phyloP scores from a whole-genome alignment of 92 coral and sea anemone species.

The Isaurus tuberculatus region DNA sequence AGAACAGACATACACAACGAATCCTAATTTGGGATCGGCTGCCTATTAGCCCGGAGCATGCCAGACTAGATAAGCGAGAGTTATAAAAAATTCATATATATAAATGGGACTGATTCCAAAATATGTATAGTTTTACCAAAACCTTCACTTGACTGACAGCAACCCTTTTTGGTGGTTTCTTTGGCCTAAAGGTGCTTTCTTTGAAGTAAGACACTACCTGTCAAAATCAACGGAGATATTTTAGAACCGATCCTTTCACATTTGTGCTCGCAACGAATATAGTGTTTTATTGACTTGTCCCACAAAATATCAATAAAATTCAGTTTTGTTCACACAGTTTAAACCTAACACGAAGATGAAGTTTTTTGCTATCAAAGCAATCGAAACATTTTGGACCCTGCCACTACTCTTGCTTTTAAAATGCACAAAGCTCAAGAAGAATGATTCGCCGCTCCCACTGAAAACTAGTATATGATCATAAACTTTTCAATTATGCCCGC shows the following conservation, averaged over 20 bases:
- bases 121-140: slow-evolving; percentile 45
- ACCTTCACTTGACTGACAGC: slow-evolving; percentile 43
- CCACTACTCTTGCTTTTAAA: slow-evolving; percentile 31
- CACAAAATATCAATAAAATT: neutral
- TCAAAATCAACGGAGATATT: slow-evolving; percentile 13
- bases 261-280: neutral
- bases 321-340: slow-evolving; percentile 20
- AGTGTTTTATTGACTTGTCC: neutral
- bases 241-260: slow-evolving; percentile 17
- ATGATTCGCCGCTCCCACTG: neutral
- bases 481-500: slow-evolving; percentile 10
- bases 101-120: slow-evolving; percentile 53
- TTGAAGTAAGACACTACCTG: slow-evolving; percentile 16
- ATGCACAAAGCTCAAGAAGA: neutral
- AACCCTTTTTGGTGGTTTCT: slow-evolving; percentile 15
- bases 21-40: slow-evolving; percentile 91
- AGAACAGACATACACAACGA: slow-evolving; percentile 54
- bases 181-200: slow-evolving; percentile 29
- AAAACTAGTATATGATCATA: neutral
- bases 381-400: slow-evolving; percentile 17
- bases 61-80: slow-evolving; percentile 47
- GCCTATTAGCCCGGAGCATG: slow-evolving; percentile 51
- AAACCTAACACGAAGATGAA: neutral
- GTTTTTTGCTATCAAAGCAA: slow-evolving; percentile 17
- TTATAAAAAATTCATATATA: slow-evolving; percentile 51